Evolutionary conservation across 2,797 vertebrate genomes (phyloP).

Genomic region (Setipinna tenuifilis): DNA sequence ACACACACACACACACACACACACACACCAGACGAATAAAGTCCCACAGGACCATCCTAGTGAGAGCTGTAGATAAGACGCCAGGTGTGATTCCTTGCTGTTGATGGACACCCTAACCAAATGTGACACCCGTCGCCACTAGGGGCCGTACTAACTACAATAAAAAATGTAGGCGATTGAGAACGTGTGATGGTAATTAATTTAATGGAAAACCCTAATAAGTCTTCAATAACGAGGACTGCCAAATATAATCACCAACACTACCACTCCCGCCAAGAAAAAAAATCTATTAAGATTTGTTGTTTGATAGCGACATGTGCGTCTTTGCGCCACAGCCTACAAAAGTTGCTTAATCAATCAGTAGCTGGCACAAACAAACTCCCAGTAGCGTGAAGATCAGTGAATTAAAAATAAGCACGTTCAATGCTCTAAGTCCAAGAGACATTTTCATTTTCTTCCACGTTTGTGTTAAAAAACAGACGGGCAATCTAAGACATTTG

Average conservation of each 20-base stretch:
- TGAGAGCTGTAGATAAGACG: constrained; percentile 28
- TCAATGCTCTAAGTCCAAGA: background rate
- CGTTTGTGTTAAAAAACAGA: background rate
- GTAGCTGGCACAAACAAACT: background rate
- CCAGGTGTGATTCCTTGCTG: constrained; percentile 31
- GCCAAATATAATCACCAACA: background rate
- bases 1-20: constrained; percentile 16
- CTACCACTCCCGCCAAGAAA: background rate
- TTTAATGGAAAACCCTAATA: constrained; percentile 2
- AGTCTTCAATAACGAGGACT: background rate
- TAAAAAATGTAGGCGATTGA: background rate
- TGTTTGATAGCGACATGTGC: background rate
- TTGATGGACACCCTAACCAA: constrained; percentile 9
- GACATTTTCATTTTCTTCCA: background rate
- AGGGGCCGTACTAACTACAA: constrained; percentile 72
- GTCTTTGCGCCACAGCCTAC: background rate
- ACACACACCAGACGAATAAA: constrained; percentile 22
- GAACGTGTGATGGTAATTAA: background rate
- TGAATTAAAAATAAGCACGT: background rate
- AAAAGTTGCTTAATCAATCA: constrained; percentile 3
- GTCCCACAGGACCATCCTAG: constrained; percentile 23
- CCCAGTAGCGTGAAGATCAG: background rate
- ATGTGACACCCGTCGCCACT: constrained; percentile 63
- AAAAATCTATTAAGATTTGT: background rate
- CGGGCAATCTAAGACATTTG: background rate